A percentile compares a stretch with the other conserved stretches of the same genome.
Evolutionary conservation across 2,113 vertebrate genomes (phyloP).

Genomic region (Piprites chloris): DNA sequence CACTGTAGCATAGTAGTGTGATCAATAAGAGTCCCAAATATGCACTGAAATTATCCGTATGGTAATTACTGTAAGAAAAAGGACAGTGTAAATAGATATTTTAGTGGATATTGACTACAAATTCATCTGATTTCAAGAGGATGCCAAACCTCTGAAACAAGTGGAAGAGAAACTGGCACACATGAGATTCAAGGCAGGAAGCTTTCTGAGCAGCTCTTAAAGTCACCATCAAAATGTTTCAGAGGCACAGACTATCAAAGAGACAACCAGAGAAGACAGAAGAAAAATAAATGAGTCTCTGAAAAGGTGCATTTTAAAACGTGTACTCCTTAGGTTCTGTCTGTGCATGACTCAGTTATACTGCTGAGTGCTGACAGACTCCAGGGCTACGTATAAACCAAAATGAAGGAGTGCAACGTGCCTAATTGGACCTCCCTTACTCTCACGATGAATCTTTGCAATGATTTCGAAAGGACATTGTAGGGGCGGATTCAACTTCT

Average conservation of each 20-base stretch:
- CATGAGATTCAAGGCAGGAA: not conserved
- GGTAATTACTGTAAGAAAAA: constrained; percentile 1
- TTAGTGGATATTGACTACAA: constrained; percentile 5
- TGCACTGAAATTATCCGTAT: not conserved
- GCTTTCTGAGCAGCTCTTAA: not conserved
- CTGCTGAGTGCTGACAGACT: not conserved
- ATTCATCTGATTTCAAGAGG: not conserved
- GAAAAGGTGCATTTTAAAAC: not conserved
- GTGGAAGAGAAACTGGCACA: not conserved
- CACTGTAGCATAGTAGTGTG: not conserved
- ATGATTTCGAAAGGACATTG: not conserved
- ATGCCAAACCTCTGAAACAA: not conserved
- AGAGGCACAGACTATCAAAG: not conserved
- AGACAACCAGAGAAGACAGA: not conserved
- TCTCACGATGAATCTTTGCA: not conserved
- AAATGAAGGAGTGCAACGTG: not conserved
- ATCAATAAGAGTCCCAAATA: not conserved
- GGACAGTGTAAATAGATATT: not conserved
- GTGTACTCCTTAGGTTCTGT: not conserved
- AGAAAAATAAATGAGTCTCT: not conserved
- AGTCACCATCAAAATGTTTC: not conserved
- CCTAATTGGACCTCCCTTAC: not conserved
- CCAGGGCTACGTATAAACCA: not conserved
- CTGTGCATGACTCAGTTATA: not conserved
- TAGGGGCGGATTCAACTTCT: not conserved